Evolutionary conservation across 2,797 vertebrate species (phyloP).

Genomic region (Macropodus opercularis): DNA sequence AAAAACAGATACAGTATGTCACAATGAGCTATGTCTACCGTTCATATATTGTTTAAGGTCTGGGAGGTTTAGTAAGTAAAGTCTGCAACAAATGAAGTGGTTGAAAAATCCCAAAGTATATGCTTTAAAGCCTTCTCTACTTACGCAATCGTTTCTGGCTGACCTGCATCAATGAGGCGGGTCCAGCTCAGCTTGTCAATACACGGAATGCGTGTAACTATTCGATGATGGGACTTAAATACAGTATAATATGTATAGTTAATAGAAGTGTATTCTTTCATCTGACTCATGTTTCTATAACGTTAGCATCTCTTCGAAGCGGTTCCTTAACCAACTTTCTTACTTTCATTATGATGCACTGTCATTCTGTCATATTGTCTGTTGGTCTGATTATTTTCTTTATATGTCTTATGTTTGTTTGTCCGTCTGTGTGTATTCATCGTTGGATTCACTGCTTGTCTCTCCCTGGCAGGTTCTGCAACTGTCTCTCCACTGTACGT

Average conservation of each 20-base stretch:
- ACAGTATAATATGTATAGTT: slow-evolving; percentile 2
- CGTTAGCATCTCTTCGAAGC: slow-evolving; percentile 6
- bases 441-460: slow-evolving; percentile 25
- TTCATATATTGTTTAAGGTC: not conserved
- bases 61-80: not conserved
- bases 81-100: not conserved
- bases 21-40: not conserved
- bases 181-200: not conserved
- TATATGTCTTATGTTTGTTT: slow-evolving; percentile 29
- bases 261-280: slow-evolving; percentile 1
- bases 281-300: slow-evolving; percentile 25
- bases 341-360: slow-evolving; percentile 6
- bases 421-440: slow-evolving; percentile 24
- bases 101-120: not conserved
- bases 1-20: not conserved
- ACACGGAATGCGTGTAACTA: slow-evolving; percentile 1
- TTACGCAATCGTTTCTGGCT: not conserved
- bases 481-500: slow-evolving; percentile 24
- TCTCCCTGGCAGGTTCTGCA: slow-evolving; percentile 17
- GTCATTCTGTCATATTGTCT: slow-evolving; percentile 30
- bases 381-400: not conserved
- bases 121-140: too few species aligned
- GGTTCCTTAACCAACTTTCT: slow-evolving; percentile 9
- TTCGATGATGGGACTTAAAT: not conserved
- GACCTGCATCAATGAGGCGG: not conserved